Base-by-base conservation (phyloP, 2,797 vertebrate species). In the Sebastes taczanowskii region DNA sequence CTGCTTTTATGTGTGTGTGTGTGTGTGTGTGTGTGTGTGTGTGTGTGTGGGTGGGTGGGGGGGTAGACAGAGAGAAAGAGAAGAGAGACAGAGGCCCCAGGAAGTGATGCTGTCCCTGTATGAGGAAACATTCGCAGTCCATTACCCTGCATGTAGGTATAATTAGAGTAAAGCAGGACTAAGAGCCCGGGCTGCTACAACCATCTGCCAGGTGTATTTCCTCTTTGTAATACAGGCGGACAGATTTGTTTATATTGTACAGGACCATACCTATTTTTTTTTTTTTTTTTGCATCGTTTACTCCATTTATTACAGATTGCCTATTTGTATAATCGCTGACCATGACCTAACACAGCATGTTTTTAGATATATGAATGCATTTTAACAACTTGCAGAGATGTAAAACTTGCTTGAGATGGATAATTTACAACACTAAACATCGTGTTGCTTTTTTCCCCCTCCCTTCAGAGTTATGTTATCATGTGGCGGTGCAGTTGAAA, bases 111-210 rank as follows among this genome's bases (percentile, higher is more conserved):
- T 84, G 86, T 89, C 87, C 87, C 87, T 84, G 81, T 88, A 87
- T 87, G 86, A 84, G 89, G 79, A 86, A 90, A 89, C 92, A 90
- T 93, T 91, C 74, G 91, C 90, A 93, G 91, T 91, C 90, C 90
- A 94, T 95, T 95, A 95, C 89, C 92, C 90, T 90, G 90, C 88
- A 80, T 94, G 89, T 94, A 89, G 90, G 89, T 82, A 91, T 89
- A 92, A 95, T 94, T 90, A 94, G 86, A 86, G 82, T 88, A 91
- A 94, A 92, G 86, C 85, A 88, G 83, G 93, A 93, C 84, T 89
- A 86, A 93, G 82, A 84, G 88, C 72, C 80, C 58, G 6, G 83
- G 83, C 87, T 87, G 87, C 84, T 80, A 32, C 72, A 85, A 77
- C 91, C 93, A 93, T 93, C 92, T 95, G 93, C 89, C 89, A 92